phyloP scores from a whole-genome alignment of 2,888 invertebrate genomes.

The Athalia circularis region DNA sequence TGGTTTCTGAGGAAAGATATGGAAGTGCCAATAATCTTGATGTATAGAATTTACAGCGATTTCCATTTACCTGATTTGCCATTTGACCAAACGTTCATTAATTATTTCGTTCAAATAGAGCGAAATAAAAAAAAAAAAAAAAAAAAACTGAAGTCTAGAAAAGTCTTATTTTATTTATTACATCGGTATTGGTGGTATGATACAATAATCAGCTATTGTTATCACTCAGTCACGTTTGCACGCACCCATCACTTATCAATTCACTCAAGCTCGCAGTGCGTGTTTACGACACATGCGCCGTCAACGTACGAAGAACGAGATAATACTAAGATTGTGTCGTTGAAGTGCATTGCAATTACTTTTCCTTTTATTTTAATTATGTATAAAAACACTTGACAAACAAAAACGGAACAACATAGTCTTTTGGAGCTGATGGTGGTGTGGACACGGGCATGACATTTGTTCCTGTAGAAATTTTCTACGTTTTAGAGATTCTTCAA shows the following conservation, averaged over 20 bases:
- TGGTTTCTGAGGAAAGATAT: too few species aligned
- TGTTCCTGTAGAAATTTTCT: constrained; percentile 14
- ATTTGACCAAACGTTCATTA: too few species aligned
- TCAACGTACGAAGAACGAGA: constrained; percentile 66
- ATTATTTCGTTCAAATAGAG: too few species aligned
- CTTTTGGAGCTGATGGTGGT: constrained; percentile 66
- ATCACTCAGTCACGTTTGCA: constrained; percentile 67
- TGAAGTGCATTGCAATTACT: constrained; percentile 65
- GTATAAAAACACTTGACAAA: constrained; percentile 73
- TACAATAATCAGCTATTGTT: constrained; percentile 64
- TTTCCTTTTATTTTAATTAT: constrained; percentile 60
- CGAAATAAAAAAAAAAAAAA: constrained; percentile 7
- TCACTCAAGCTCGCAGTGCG: constrained; percentile 53
- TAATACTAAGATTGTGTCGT: constrained; percentile 61
- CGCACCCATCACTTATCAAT: constrained; percentile 62
- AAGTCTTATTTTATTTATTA: constrained; percentile 70
- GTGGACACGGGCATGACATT: constrained; percentile 26
- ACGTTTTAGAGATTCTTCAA: constrained; percentile 27
- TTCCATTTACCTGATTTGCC: too few species aligned
- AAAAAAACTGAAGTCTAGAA: constrained; percentile 64
- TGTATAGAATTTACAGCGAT: too few species aligned
- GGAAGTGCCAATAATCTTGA: too few species aligned
- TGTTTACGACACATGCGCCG: constrained; percentile 59
- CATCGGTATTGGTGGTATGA: constrained; percentile 65
- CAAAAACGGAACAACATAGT: constrained; percentile 72